A percentile compares a stretch with the other conserved stretches of the same genome.
Conservation (phyloP, 2,113 vertebrate genomes). For the Microcebus tavaratra region DNA sequence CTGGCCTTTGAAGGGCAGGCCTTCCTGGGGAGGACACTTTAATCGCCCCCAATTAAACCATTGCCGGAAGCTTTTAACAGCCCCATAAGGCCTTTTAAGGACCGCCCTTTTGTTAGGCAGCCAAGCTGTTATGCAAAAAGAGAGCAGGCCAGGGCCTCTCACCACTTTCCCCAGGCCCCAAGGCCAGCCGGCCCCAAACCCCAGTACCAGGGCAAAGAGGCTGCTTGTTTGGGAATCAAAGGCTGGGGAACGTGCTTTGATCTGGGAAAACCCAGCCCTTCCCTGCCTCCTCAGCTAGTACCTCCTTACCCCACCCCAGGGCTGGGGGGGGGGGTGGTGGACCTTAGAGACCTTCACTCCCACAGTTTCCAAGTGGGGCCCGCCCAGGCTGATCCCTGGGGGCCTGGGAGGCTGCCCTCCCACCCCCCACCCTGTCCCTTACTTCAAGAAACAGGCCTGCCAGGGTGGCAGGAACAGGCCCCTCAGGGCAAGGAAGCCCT, state of each 20-base stretch:
- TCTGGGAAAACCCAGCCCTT: slow-evolving; percentile 49
- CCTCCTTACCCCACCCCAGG: background rate
- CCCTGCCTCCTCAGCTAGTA: background rate
- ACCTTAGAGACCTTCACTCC: background rate
- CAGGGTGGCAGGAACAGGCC: background rate
- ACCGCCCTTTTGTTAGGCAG: slow-evolving; percentile 73
- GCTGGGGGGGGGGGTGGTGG: background rate
- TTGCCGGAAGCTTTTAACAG: slow-evolving; percentile 78
- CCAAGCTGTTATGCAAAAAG: slow-evolving; percentile 73
- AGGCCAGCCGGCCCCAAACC: slow-evolving; percentile 31
- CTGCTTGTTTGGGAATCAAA: slow-evolving; percentile 66
- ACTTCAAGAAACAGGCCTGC: background rate
- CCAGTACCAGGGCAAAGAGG: background rate
- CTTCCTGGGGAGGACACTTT: slow-evolving; percentile 72
- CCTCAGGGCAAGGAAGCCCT: background rate
- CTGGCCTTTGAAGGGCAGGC: slow-evolving; percentile 73
- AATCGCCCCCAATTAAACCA: slow-evolving; percentile 81
- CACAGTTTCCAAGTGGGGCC: background rate
- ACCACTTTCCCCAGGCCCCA: slow-evolving; percentile 42
- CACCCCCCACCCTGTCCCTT: background rate
- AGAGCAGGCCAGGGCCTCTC: slow-evolving; percentile 19
- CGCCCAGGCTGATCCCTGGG: background rate
- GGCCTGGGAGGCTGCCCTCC: background rate
- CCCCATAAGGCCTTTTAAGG: slow-evolving; percentile 70
- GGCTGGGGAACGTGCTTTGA: slow-evolving; percentile 66